Base-by-base conservation (phyloP, 2,113 vertebrate genomes). In the Riparia riparia region DNA sequence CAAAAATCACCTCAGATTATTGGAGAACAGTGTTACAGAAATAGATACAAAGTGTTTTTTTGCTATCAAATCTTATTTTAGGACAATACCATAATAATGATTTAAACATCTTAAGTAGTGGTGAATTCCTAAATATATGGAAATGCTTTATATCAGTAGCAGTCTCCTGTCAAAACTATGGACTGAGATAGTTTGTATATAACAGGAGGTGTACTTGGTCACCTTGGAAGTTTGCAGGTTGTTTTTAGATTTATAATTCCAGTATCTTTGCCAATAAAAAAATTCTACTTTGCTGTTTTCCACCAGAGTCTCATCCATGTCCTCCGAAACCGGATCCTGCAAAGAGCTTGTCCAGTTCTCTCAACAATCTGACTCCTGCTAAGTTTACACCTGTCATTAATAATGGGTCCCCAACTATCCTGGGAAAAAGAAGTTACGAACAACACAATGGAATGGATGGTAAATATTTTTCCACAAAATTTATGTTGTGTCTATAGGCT, bases 371-470 rank as follows among this genome's bases (percentile, higher is more conserved):
- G 98, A 99, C 99, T 44, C 99, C 99, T 80, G 98, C 99, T 56
- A 99, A 99, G 95, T 97, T 99, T 31, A 97, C 98, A 0, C 99
- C 99, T 47, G 99, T 99, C 96, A 99, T 99, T 96, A 99, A 99
- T 98, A 99, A 98, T n/a, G 99, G 99, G 91, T 99, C 99, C 4
- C 99, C 99, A 65, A 99, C 99, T 96, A 99, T 99, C 97, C 98
- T 99, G 93, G 99, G 99, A 87, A 99, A 99, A 89, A 98, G 99
- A 94, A 98, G 97, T 98, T 99, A 99, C 0, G 99, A 99, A 60
- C 99, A 99, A 95, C 99, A 99, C 98, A 99, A 99, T 34, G 99
- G 99, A 73, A 98, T 99, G 92, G 99, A 99, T 54, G 99, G 99
- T 99, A 98, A 98, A 98, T 90, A 78, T 78, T 70, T 77, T 73